Percentiles rank a stretch among this genome's conserved stretches.
Evolutionary conservation across 2,113 vertebrate species (phyloP).

Genomic region (Podilymbus podiceps): DNA sequence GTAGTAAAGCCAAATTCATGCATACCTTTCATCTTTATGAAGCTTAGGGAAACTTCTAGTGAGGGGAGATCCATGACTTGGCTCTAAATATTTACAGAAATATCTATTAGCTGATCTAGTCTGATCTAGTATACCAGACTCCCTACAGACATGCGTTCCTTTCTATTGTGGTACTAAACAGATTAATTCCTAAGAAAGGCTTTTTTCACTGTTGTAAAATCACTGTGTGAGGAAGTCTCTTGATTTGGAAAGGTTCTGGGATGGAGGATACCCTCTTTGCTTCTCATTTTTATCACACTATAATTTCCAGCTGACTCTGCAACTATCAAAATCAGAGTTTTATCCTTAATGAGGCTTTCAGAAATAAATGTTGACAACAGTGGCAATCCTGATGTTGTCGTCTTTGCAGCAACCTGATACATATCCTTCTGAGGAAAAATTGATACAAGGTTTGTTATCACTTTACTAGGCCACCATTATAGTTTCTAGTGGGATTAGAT

Average conservation of each 20-base stretch:
- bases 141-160: not conserved
- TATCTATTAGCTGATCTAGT: slow-evolving; percentile 2
- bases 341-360: not conserved
- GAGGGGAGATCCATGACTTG: not conserved
- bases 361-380: not conserved
- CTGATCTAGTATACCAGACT: not conserved
- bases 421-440: not conserved
- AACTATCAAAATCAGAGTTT: not conserved
- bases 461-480: not conserved
- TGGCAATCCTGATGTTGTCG: not conserved
- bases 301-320: not conserved
- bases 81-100: slow-evolving; percentile 49
- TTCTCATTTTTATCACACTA: not conserved
- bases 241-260: not conserved
- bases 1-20: not conserved
- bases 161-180: slow-evolving; percentile 10
- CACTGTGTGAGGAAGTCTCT: not conserved
- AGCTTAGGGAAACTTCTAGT: not conserved
- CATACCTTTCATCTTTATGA: slow-evolving; percentile 1
- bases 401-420: not conserved
- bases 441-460: not conserved
- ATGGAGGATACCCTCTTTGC: not conserved
- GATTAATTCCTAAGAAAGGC: not conserved
- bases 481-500: not conserved
- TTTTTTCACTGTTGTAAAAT: not conserved